These are phyloP conservation scores for Tricholauxania praeusta DNA, from an alignment of 2,888 invertebrate species.

Conservation along the genomic window DNA sequence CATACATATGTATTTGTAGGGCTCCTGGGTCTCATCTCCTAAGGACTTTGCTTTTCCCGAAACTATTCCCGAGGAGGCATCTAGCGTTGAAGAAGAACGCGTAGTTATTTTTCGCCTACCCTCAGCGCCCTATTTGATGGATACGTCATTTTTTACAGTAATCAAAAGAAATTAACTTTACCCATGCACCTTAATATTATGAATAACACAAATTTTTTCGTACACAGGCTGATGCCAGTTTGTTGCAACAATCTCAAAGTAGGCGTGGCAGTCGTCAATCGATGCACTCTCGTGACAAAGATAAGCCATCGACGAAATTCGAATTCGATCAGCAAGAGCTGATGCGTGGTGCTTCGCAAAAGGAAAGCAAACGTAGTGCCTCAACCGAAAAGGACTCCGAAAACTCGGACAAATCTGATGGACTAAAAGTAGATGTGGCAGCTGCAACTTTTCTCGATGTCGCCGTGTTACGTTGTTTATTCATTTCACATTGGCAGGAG, in stretches of 20 bases:
- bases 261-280: conserved; percentile 66
- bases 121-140: conserved; percentile 79
- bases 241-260: conserved; percentile 74
- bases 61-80: conserved; percentile 93
- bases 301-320: conserved; percentile 64
- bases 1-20: conserved; percentile 64
- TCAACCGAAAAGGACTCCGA: conserved; percentile 85
- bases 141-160: conserved; percentile 85
- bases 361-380: conserved; percentile 66
- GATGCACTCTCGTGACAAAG: conserved; percentile 62
- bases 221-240: conserved; percentile 79
- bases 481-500: conserved; percentile 97
- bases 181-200: neutral
- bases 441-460: conserved; percentile 97
- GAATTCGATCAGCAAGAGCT: conserved; percentile 67
- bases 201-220: no score
- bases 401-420: conserved; percentile 71
- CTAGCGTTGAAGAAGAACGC: conserved; percentile 92
- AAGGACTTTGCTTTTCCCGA: conserved; percentile 91
- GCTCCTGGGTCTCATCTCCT: conserved; percentile 85
- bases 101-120: conserved; percentile 90
- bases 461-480: conserved; percentile 93
- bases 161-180: neutral
- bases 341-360: conserved; percentile 63
- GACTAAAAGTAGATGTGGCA: conserved; percentile 72